Evolutionary conservation across 1,140 invertebrate species (phyloP).

Genomic region (Drosophila oshimai): DNA sequence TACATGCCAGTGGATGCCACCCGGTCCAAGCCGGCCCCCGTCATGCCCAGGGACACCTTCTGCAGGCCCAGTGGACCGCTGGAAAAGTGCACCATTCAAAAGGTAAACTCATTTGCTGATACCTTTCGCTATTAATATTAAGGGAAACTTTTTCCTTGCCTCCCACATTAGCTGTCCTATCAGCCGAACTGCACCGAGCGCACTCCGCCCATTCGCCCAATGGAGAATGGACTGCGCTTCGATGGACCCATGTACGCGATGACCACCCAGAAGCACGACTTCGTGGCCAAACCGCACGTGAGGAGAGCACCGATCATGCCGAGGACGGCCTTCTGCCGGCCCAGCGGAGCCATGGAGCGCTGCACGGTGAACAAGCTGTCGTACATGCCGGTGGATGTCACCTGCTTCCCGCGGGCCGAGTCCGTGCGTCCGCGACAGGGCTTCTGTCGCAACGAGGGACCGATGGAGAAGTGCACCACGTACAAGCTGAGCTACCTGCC

Average conservation of each 20-base stretch:
- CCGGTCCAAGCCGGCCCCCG: conserved; percentile 69
- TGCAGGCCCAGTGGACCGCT: conserved; percentile 68
- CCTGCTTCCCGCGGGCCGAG: conserved; percentile 50
- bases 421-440: conserved; percentile 53
- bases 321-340: conserved; percentile 83
- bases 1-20: conserved; percentile 83
- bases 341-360: conserved; percentile 83
- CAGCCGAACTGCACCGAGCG: conserved; percentile 83
- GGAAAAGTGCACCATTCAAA: conserved; percentile 84
- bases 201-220: conserved; percentile 75
- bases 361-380: conserved; percentile 84
- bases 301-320: conserved; percentile 84
- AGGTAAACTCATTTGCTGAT: conserved; percentile 73
- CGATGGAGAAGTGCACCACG: conserved; percentile 84
- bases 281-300: conserved; percentile 86
- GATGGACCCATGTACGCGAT: conserved; percentile 88
- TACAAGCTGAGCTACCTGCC: conserved; percentile 85
- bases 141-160: conserved; percentile 27
- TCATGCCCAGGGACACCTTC: conserved; percentile 83
- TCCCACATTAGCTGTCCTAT: conserved; percentile 83
- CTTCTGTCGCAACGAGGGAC: conserved; percentile 61
- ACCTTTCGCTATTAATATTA: neutral
- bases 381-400: conserved; percentile 84
- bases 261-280: conserved; percentile 89
- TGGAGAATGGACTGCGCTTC: conserved; percentile 76